Base-by-base conservation (phyloP, 2,113 vertebrate species). In the Lophochroa leadbeateri region DNA sequence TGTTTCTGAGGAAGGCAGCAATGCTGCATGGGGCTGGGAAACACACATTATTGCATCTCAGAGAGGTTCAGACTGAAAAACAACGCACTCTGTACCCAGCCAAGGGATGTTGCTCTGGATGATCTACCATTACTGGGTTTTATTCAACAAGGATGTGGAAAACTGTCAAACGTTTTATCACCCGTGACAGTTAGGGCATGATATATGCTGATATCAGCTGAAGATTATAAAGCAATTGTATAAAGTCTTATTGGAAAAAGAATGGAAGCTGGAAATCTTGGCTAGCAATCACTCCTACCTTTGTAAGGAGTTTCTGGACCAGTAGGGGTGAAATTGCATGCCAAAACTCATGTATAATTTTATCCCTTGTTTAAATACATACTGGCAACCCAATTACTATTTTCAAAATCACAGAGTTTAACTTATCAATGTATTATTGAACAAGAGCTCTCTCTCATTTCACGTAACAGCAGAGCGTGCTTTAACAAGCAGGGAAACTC, bases 271-370 rank as follows among this genome's bases (percentile, higher is more conserved):
- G 94, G 95, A 97, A 97, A 97, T 95, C 95, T 94, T 97, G 96
- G 95, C 96, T 83, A 94, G 95, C 64, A 29, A 95, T 95, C 90
- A 55, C 69, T 84, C 76, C 83, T 78, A 82, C 72, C 81, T 95
- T 58, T 84, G 82, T 95, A 97, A 97, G 95, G 95, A 95, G 92
- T 97, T 97, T 96, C 96, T 96, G 81, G 91, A 90, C 74, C 92
- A 97, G 85, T 60, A 95, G 87, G 90, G 90, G 83, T 97, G 91
- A 97, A 96, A 97, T 76, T 95, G 94, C 82, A 89, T 82, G 86
- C 93, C 96, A 97, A 97, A 96, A 47, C 27, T 91, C 50, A 77
- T 49, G n/a, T 88, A 87, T 85, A 97, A 98, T 95, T 97, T 97
- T 97, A 98, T 96, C 88, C 78, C 88, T 89, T 86, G 68, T 94